These are phyloP conservation scores for Syrphus vitripennis DNA, from an alignment of 2,888 invertebrate genomes.

Conservation along the genomic window DNA sequence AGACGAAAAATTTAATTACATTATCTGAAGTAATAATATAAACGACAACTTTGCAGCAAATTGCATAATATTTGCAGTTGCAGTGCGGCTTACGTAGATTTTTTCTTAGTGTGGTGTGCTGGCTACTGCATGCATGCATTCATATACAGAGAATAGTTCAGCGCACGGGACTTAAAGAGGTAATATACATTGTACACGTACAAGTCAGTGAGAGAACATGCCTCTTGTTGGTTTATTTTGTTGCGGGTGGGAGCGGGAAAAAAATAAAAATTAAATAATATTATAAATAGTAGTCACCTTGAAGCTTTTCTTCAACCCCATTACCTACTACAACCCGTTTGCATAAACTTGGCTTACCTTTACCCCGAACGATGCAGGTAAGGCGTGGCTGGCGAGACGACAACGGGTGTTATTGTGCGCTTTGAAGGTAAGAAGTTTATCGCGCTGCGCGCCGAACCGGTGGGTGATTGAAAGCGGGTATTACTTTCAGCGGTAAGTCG, in stretches of 20 bases:
- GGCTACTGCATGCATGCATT: background rate
- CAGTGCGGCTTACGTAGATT: conserved; percentile 12
- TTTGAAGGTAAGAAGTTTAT: conserved; percentile 38
- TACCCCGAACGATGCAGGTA: background rate
- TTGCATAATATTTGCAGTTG: conserved; percentile 68
- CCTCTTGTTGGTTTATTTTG: background rate
- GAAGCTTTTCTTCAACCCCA: conserved; percentile 56
- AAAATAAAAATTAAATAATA: conserved; percentile 64
- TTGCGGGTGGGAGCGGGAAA: background rate
- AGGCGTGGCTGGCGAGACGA: background rate
- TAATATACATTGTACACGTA: background rate
- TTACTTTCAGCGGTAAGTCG: conserved; percentile 39
- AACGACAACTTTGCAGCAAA: conserved; percentile 42
- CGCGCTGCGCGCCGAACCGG: conserved; percentile 6
- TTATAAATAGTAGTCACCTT: conserved; percentile 51
- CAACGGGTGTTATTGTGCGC: background rate
- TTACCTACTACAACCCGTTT: conserved; percentile 4
- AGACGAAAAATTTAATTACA: conserved; percentile 59
- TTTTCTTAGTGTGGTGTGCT: background rate
- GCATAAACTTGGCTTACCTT: conserved; percentile 66
- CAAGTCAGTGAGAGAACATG: conserved; percentile 5
- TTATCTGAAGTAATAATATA: conserved; percentile 65
- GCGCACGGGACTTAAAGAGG: conserved; percentile 58
- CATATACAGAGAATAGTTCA: conserved; percentile 19
- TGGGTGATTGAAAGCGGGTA: conserved; percentile 33